Conservation (phyloP, 2,888 invertebrate species). For the Carabus problematicus region DNA sequence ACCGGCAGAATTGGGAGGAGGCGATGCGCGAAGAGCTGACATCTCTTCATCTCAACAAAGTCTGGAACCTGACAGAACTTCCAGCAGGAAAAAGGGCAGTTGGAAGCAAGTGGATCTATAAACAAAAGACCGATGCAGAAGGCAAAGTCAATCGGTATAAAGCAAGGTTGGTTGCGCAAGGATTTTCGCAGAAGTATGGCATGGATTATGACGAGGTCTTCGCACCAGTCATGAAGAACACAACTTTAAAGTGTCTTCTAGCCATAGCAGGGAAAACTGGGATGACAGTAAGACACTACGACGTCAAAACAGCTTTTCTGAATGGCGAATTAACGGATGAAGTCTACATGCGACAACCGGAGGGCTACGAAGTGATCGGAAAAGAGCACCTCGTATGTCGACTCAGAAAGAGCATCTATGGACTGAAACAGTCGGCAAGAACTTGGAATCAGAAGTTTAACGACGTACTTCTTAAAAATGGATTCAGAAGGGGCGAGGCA, state of each 20-base stretch:
- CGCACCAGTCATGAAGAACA: conserved; percentile 1
- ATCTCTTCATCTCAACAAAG: neutral
- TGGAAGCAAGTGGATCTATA: neutral
- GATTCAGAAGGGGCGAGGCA: conserved; percentile 39
- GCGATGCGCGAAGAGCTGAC: neutral
- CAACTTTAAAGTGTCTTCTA: conserved; percentile 45
- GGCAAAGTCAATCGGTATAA: conserved; percentile 28
- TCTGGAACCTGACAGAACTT: neutral
- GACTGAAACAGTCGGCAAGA: conserved; percentile 37
- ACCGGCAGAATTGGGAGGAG: neutral
- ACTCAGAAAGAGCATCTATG: conserved; percentile 37
- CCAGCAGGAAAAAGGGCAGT: neutral
- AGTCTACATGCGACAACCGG: conserved; percentile 31
- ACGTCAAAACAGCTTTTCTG: conserved; percentile 31
- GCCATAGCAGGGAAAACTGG: conserved; percentile 39
- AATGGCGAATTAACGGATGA: conserved; percentile 25
- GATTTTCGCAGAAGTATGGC: conserved; percentile 1
- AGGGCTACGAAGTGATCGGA: conserved; percentile 14
- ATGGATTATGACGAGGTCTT: conserved; percentile 2
- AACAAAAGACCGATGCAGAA: neutral
- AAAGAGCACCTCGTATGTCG: conserved; percentile 21
- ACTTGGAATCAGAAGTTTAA: conserved; percentile 44
- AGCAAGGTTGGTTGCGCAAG: neutral
- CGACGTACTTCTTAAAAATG: conserved; percentile 43
- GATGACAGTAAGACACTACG: conserved; percentile 19